These are phyloP conservation scores for Melipona beecheii DNA, from an alignment of 2,888 invertebrate species.

Conservation along the genomic window DNA sequence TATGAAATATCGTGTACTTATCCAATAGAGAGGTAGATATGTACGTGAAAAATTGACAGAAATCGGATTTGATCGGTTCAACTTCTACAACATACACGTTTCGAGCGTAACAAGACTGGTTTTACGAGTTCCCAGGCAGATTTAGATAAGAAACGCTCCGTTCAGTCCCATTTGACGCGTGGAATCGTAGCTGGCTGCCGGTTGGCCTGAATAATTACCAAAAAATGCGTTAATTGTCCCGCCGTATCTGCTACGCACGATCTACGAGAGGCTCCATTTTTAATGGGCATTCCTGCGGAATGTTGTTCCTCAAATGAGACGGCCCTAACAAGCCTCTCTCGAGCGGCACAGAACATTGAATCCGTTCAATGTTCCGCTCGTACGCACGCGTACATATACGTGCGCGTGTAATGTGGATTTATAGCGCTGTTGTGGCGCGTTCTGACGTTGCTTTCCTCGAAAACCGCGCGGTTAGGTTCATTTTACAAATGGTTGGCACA, in stretches of 20 bases:
- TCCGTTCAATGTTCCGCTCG: constrained; percentile 4
- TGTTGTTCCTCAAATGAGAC: constrained; percentile 48
- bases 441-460: not conserved
- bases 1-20: no score
- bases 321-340: constrained; percentile 37
- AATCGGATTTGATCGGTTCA: no score
- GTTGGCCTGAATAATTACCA: constrained; percentile 65
- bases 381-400: not conserved
- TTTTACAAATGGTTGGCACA: not conserved
- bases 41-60: no score
- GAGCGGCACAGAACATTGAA: not conserved
- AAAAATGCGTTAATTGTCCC: constrained; percentile 73
- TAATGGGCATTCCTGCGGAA: constrained; percentile 52
- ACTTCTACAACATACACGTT: no score
- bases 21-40: no score
- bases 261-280: constrained; percentile 51
- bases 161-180: constrained; percentile 21
- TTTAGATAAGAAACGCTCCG: constrained; percentile 28
- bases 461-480: not conserved
- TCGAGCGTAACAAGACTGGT: constrained; percentile 19
- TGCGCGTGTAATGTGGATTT: not conserved
- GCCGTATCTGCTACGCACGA: constrained; percentile 56
- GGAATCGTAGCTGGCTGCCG: constrained; percentile 36
- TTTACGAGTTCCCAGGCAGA: constrained; percentile 32
- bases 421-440: not conserved